Evolutionary conservation across 2,888 invertebrate species (phyloP), one percentile per base, ranked within the genome.

Genomic region (Melanostoma scalare): DNA sequence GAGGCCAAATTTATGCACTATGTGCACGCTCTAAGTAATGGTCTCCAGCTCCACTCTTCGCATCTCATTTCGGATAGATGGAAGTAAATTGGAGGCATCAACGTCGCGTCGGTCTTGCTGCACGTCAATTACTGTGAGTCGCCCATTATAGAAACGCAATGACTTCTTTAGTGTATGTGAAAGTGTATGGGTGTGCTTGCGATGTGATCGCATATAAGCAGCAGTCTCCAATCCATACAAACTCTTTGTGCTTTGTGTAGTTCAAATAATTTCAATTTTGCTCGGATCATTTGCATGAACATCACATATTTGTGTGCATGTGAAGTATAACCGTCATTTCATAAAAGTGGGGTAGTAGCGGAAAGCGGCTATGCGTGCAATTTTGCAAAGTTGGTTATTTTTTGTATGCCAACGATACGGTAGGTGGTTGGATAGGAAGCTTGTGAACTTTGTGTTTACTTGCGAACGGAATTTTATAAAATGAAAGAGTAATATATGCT

Each of bases 231-330:
- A 42, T 52, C 31, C 53, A 8, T 52, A n/a, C 44, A 52, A 30
- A 9, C 10, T 44, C 35, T 38, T 46, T 10, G 50, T 58, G 6
- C 48, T 61, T 56, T 50, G 50, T 31, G 1, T 65, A 8, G 44
- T 46, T 63, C 52, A 38, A 40, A 56, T 46, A 71, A 80, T 75
- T 20, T 74, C 61, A 80, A 80, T 75, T 80, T 53, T 52, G 30
- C 56, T 50, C 61, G 50, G 42, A 79, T 69, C 68, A 63, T 79
- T 74, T 74, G 74, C 74, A 74, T 68, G 9, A 46, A 74, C 36
- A 74, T 79, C 56, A 74, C 61, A 44, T 69, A 69, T 74, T 61
- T 79, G 42, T 1, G 20, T 31, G 9, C 55, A 74, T 72, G 58
- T 50, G 61, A 74, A 10, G 48, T 31, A 52, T 38, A 65, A 8